phyloP scores from a whole-genome alignment of 2,797 vertebrate species.

The Gymnopithys bicolor region DNA sequence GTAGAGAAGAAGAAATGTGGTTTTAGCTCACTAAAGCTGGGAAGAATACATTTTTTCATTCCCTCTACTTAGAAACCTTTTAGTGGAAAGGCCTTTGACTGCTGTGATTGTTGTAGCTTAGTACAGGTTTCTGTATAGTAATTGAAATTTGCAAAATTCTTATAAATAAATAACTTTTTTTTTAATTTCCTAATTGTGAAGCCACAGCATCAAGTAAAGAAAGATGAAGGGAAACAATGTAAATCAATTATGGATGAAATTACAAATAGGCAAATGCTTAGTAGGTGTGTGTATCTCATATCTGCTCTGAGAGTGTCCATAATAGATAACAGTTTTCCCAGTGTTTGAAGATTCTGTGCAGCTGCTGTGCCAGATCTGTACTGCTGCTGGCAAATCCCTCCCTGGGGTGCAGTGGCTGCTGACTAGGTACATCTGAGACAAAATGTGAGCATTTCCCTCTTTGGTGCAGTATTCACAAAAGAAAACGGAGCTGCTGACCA shows the following conservation, averaged over 20 bases:
- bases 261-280: background rate
- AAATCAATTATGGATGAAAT: background rate
- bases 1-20: background rate
- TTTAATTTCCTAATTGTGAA: background rate
- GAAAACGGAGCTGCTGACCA: background rate
- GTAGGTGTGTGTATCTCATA: background rate
- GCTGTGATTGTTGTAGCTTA: background rate
- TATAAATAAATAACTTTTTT: too few species aligned
- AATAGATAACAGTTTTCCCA: background rate
- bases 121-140: background rate
- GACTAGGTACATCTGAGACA: background rate
- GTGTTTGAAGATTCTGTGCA: background rate
- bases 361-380: background rate
- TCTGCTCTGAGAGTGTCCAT: background rate
- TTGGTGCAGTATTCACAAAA: background rate
- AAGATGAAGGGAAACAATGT: background rate
- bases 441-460: background rate
- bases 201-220: background rate
- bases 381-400: background rate
- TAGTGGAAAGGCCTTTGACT: background rate
- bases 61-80: background rate
- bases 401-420: background rate
- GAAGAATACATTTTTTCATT: background rate
- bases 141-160: background rate
- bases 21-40: background rate